Conservation (phyloP, 2,888 invertebrate species). For the Parnassius orleans region DNA sequence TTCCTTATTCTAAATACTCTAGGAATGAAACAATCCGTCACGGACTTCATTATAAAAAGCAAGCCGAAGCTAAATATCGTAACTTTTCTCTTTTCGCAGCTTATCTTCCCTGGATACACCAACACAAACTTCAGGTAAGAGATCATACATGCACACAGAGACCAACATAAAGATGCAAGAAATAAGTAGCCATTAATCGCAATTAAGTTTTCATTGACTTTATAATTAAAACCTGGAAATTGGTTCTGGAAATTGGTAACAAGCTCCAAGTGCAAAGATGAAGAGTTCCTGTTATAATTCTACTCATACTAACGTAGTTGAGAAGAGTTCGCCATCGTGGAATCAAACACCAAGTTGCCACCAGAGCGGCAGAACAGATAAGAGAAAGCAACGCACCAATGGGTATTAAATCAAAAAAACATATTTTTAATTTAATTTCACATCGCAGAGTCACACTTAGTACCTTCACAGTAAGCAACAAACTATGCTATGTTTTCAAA, state of each 20-base stretch:
- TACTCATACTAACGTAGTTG: slow-evolving; percentile 34
- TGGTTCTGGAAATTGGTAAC: too few species aligned
- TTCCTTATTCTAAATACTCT: slow-evolving; percentile 8
- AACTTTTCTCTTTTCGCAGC: slow-evolving; percentile 30
- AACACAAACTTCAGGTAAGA: slow-evolving; percentile 33
- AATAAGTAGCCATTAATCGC: slow-evolving; percentile 22
- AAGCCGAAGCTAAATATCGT: slow-evolving; percentile 23
- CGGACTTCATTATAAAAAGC: slow-evolving; percentile 11
- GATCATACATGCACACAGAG: slow-evolving; percentile 29
- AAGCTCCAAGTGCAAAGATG: slow-evolving; percentile 17
- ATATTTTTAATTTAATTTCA: not conserved
- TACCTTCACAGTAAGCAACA: too few species aligned
- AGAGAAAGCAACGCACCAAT: slow-evolving; percentile 23
- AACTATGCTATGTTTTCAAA: too few species aligned
- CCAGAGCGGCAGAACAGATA: slow-evolving; percentile 27
- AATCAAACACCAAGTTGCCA: slow-evolving; percentile 31
- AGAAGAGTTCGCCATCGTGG: slow-evolving; percentile 34
- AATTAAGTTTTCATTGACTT: not conserved
- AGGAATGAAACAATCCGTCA: slow-evolving; percentile 20
- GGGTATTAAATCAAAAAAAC: not conserved
- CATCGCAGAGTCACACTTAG: too few species aligned
- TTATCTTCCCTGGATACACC: slow-evolving; percentile 29
- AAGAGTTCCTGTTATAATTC: slow-evolving; percentile 31
- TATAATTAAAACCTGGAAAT: not conserved
- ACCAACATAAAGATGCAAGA: slow-evolving; percentile 28